Conservation (phyloP, 2,797 vertebrate species). For the Novumbra hubbsi region DNA sequence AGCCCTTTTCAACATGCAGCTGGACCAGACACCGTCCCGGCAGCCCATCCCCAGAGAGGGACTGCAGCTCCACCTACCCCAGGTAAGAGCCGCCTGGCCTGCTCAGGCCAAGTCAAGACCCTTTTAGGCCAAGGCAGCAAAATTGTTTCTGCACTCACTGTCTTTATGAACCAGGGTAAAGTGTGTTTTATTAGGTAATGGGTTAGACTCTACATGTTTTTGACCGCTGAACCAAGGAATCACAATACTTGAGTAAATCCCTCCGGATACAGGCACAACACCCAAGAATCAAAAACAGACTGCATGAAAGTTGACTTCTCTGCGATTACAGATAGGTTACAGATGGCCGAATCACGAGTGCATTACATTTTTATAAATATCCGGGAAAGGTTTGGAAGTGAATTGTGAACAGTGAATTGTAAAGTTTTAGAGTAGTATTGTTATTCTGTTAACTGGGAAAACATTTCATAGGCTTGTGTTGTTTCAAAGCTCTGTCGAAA, state of each 20-base stretch:
- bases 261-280: neutral
- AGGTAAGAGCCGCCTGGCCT: constrained; percentile 74
- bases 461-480: neutral
- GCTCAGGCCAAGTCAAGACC: neutral
- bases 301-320: too few relatives aligned
- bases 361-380: constrained; percentile 12
- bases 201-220: neutral
- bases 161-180: neutral
- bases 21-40: constrained; percentile 94
- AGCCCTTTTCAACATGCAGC: constrained; percentile 93
- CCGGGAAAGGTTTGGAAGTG: neutral
- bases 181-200: neutral
- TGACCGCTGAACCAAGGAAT: neutral
- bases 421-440: constrained; percentile 11
- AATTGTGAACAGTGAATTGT: neutral
- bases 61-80: constrained; percentile 91
- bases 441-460: neutral
- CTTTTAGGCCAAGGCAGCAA: neutral
- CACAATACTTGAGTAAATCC: too few relatives aligned
- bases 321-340: too few relatives aligned
- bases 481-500: constrained; percentile 4
- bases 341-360: neutral
- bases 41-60: constrained; percentile 96
- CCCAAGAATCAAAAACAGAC: too few relatives aligned
- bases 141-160: neutral